A percentile compares a stretch with the other conserved stretches of the same genome.
Evolutionary conservation across 2,797 vertebrate genomes (phyloP).

Genomic region (Sardinella longiceps): DNA sequence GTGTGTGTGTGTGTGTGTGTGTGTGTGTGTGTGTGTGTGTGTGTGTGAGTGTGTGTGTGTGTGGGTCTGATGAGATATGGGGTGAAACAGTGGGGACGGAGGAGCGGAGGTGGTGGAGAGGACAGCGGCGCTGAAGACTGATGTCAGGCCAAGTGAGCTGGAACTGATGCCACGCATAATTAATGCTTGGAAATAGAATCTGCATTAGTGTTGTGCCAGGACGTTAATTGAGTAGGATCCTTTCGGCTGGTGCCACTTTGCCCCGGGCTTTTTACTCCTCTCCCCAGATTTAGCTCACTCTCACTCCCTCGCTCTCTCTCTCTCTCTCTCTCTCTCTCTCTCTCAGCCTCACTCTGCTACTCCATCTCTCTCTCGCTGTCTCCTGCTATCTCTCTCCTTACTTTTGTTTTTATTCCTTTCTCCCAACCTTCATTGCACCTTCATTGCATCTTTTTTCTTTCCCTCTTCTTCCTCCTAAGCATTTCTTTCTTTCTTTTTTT

Average conservation of each 20-base stretch:
- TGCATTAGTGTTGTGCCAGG: slow-evolving; percentile 73
- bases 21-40: not conserved
- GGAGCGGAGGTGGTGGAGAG: slow-evolving; percentile 34
- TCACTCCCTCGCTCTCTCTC: slow-evolving; percentile 30
- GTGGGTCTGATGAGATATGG: not conserved
- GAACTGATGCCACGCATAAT: slow-evolving; percentile 78
- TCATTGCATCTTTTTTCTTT: not conserved
- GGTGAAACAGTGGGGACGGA: not conserved
- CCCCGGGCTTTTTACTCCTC: slow-evolving; percentile 56
- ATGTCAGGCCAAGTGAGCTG: slow-evolving; percentile 75
- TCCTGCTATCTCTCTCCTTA: slow-evolving; percentile 14
- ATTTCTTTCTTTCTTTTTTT: slow-evolving; percentile 6
- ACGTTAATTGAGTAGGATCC: slow-evolving; percentile 81
- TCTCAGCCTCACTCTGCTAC: not conserved
- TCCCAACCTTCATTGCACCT: not conserved
- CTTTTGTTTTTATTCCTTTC: not conserved
- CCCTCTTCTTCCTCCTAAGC: slow-evolving; percentile 64
- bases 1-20: not conserved
- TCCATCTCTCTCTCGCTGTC: not conserved
- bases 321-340: not conserved
- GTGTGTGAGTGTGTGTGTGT: too few relatives aligned
- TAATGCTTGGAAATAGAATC: slow-evolving; percentile 78
- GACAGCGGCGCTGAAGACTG: slow-evolving; percentile 64
- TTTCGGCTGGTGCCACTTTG: slow-evolving; percentile 71
- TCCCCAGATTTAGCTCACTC: slow-evolving; percentile 1